Base-by-base conservation (phyloP, 2,113 vertebrate species). In the Xiphorhynchus elegans region DNA sequence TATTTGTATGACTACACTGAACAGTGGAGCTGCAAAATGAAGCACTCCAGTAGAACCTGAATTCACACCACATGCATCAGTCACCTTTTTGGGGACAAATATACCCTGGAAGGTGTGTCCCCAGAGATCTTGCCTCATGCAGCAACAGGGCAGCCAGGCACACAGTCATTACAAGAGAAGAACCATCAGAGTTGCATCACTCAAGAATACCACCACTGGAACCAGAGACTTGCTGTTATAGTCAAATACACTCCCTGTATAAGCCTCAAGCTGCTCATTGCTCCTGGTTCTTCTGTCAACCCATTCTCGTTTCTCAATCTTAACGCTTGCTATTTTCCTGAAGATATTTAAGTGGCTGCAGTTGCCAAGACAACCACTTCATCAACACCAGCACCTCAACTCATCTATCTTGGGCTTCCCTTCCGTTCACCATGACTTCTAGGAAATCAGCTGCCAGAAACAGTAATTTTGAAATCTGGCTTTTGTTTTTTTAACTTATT, bases 341-440 rank as follows among this genome's bases (percentile, higher is more conserved):
- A 88, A 72, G 83, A 96, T 95, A 97, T 97, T 84, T 96, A 93
- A 97, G 88, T 89, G 86, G 81, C 72, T 95, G 85, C 85, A 80
- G 96, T 95, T 96, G 72, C 85, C 79, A 92, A 80, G 95, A 88
- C 96, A 94, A 96, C 94, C 6, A 8, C 58, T 95, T 93, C 75
- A 93, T 68, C 93, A 95, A 95, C 90, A 97, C 87, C 53, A 96
- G 84, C 49, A 91, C 74, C 74, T 93, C 96, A 75, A 70, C 87
- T 91, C 84, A 73, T 95, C 93, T 97, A 95, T 96, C 93, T 91
- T 94, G 62, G 92, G 95, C 93, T 84, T 90, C 81, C 87, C 66
- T 94, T 94, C 78, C 59, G 0, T 62, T 97, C 78, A 93, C 58
- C 62, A 31, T 19, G 60, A 87, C 67, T 93, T 96, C 90, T 70